A percentile compares a stretch with the other conserved stretches of the same genome.
Evolutionary conservation across 2,113 vertebrate species (phyloP).

Genomic region (Alectura lathami): DNA sequence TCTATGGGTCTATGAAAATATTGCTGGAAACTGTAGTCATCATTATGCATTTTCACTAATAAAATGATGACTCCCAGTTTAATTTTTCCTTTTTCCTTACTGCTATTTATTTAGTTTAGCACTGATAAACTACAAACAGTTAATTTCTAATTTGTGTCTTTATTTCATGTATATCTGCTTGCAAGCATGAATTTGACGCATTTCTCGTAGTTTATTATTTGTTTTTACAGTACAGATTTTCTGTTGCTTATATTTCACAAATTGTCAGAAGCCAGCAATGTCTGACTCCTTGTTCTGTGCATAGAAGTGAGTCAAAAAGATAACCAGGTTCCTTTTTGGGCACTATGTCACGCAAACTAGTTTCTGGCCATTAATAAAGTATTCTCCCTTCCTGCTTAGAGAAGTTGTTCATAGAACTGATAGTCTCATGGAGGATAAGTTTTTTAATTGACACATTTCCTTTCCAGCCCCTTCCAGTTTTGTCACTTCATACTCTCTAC

Average conservation of each 20-base stretch:
- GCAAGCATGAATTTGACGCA: background rate
- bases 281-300: background rate
- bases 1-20: too few relatives aligned
- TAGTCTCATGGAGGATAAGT: background rate
- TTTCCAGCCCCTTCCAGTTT: background rate
- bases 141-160: background rate
- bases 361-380: background rate
- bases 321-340: accelerated
- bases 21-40: background rate
- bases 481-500: background rate
- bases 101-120: background rate
- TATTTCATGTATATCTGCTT: background rate
- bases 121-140: background rate
- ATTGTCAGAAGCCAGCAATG: background rate
- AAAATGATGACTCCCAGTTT: background rate
- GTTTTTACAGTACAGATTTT: background rate
- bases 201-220: background rate
- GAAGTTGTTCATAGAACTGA: background rate
- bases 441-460: background rate
- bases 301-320: background rate
- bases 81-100: background rate
- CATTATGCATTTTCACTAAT: background rate
- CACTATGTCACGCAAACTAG: background rate
- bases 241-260: background rate
- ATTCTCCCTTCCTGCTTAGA: background rate